Conservation (phyloP, 1,140 invertebrate genomes). For the Steinernema feltiae region DNA sequence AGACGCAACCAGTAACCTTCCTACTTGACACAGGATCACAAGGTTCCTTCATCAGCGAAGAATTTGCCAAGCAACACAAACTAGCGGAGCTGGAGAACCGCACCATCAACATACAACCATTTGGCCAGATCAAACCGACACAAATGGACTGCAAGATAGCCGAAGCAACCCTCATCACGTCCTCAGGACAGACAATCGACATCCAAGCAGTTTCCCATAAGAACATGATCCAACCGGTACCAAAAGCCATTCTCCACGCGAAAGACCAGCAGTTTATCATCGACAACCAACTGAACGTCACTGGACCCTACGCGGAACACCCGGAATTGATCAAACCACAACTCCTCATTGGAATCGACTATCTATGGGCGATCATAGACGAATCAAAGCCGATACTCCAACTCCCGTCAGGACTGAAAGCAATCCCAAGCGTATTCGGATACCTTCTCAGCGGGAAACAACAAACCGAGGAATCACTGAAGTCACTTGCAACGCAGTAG, state of each 20-base stretch:
- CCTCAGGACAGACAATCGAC: background rate
- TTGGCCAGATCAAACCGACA: background rate
- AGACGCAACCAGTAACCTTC: background rate
- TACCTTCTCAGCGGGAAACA: background rate
- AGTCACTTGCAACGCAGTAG: background rate
- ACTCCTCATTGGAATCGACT: background rate
- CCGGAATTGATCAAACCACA: background rate
- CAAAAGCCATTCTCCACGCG: background rate
- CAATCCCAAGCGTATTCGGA: background rate
- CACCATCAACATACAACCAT: background rate
- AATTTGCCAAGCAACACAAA: background rate
- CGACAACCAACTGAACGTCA: background rate
- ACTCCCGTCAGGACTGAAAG: background rate
- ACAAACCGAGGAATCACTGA: background rate
- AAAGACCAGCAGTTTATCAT: background rate
- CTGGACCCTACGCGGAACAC: background rate
- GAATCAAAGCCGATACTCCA: background rate
- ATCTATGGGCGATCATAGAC: background rate
- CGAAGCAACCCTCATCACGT: background rate
- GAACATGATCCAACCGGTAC: background rate
- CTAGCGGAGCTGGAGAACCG: background rate
- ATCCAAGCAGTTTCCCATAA: background rate
- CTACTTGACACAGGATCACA: background rate
- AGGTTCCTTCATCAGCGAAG: background rate
- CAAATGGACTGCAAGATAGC: background rate